Evolutionary conservation across 2,797 vertebrate species (phyloP), one percentile per base, ranked within the genome.

Genomic region (Xyrichtys novacula): DNA sequence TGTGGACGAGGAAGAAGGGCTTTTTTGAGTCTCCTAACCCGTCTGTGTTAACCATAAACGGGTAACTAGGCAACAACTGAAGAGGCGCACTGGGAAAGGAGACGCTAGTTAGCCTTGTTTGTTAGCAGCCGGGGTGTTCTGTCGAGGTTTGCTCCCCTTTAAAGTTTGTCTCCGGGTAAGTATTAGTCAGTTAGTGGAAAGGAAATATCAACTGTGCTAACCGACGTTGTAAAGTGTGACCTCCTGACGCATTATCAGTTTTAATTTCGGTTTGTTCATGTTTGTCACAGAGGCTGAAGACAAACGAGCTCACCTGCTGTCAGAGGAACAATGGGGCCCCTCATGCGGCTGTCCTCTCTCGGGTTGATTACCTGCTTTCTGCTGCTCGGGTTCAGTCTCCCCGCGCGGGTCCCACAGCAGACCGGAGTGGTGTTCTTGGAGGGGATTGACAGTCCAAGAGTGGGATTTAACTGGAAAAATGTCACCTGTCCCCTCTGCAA

Each of bases 401-500:
- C 93, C 0, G 67, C 80, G 0, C 71, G 44, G 25, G 44, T 43
- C 22, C 5, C 71, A 0, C 60, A 19, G 20, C 26, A 75, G 48
- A 7, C 40, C 20, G 9, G 48, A 0, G 26, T 75, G 40, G 32
- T 68, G 34, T 67, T 88, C 23, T 2, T 74, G 34, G 72, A 91
- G 42, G 71, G 55, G 20, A 2, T 78, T 0, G 36, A 20, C 23
- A 59, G 15, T 0, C 46, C 69, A 0, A 53, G n/a, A 0, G 2
- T 91, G 26, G 38, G 76, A 1, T 90, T 94, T n/a, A 79, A 59
- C 83, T 94, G 93, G 93, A 82, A 25, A 19, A 95, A 94, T 22
- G 2, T 93, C n/a, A 86, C 83, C 42, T 95, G 94, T 17, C 65
- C 65, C 0, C 0, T 92, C 17, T 95, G 94, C 69, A 92, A 94